Evolutionary conservation across 2,113 vertebrate genomes (phyloP), one percentile per base, ranked within the genome.

Genomic region (Antennarius striatus): DNA sequence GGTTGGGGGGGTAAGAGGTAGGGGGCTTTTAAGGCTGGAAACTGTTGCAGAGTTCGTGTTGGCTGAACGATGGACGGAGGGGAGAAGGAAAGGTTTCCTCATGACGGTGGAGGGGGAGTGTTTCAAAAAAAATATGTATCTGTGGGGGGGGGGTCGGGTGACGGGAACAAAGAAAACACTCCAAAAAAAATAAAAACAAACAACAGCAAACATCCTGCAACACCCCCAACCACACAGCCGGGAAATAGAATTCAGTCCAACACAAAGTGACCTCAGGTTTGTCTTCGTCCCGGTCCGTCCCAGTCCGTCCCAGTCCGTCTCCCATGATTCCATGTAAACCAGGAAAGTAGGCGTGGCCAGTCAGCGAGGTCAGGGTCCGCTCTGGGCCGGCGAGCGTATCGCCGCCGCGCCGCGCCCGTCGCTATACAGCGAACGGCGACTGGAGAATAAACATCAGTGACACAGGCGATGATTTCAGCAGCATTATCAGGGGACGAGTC

Each of bases 1-100:
- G 61, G 22, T 1, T 22, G 69, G 71, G 75, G 48, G 64, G 79
- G 81, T 51, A 56, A 78, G 90, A 88, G 88, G 84, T 90, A 85
- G 85, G 88, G 85, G 88, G 74, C 76, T 88, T 85, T 88, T 93
- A 93, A 94, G 93, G 93, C 92, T 90, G 89, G 88, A 92, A 91
- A 89, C 92, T 93, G 92, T 90, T 91, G 85, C 89, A 75, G 56
- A 66, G 74, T 70, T n/a, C 74, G 71, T 75, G 80, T 52, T 86
- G 22, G 67, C 84, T 84, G 71, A 90, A 75, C 16, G 65, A 68
- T 68, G 49, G 80, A 79, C 48, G 58, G 63, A 65, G 40, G 51
- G 57, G 57, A 40, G 60, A 51, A 43, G 71, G 83, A 29, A 50
- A 62, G 64, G 60, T 61, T 68, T 22, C 22, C 22, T 22, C 2